These are phyloP conservation scores for Galago senegalensis DNA, from an alignment of 2,797 vertebrate genomes.

Conservation along the genomic window DNA sequence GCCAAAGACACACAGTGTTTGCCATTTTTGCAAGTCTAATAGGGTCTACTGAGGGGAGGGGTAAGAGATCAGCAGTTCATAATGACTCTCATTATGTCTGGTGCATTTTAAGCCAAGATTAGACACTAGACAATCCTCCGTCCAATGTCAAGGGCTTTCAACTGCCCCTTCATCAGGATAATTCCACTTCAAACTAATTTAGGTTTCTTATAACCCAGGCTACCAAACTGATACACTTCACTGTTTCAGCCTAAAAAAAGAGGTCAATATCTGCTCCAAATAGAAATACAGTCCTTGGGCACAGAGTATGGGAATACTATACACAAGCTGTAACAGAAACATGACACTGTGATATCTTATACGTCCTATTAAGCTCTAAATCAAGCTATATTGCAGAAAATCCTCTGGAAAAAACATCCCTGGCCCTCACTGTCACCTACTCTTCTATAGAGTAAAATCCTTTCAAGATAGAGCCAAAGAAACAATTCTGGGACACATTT, in stretches of 20 bases:
- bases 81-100: constrained; percentile 82
- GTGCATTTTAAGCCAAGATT: constrained; percentile 78
- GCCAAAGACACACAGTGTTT: constrained; percentile 76
- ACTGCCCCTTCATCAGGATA: constrained; percentile 82
- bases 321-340: background rate
- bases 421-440: background rate
- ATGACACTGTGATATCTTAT: background rate
- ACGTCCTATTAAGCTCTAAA: background rate
- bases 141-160: constrained; percentile 77
- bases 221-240: constrained; percentile 75
- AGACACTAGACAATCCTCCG: constrained; percentile 81
- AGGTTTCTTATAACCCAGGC: constrained; percentile 76
- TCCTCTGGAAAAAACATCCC: constrained; percentile 14
- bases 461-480: background rate
- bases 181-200: constrained; percentile 84
- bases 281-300: constrained; percentile 8
- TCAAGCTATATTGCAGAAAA: background rate
- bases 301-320: background rate
- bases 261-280: constrained; percentile 61
- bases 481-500: background rate
- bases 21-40: constrained; percentile 79
- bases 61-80: constrained; percentile 81
- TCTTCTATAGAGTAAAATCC: background rate
- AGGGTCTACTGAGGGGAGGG: constrained; percentile 76
- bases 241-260: constrained; percentile 62